These are phyloP conservation scores for Tethya wilhelma DNA, from an alignment of 37 sponge, comb jelly and placozoan genomes.

Conservation along the genomic window DNA sequence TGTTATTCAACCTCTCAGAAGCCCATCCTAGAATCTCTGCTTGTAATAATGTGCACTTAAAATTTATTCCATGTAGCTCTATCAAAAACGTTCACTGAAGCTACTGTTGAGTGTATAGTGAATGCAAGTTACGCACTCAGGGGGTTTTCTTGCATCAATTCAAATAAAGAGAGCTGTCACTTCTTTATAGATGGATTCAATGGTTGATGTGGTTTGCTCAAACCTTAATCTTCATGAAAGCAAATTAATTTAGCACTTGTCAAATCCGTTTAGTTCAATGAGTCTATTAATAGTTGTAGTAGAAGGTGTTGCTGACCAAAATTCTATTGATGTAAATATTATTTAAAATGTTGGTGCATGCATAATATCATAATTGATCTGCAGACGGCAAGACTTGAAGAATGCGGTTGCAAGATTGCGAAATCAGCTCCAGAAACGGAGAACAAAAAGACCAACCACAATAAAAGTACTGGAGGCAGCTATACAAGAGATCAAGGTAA, in stretches of 20 bases:
- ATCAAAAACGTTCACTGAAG: too few species aligned
- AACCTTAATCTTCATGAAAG: too few species aligned
- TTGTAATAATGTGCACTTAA: too few species aligned
- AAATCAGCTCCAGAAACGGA: conserved; percentile 42
- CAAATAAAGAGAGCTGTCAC: too few species aligned
- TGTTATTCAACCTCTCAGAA: too few species aligned
- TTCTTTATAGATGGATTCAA: too few species aligned
- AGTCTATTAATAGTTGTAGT: background rate
- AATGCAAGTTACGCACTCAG: too few species aligned
- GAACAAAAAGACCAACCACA: conserved; percentile 38
- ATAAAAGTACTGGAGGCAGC: conserved; percentile 48
- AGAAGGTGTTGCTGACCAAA: background rate
- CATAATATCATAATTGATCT: background rate
- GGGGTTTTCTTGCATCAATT: too few species aligned
- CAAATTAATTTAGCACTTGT: background rate
- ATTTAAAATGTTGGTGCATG: background rate
- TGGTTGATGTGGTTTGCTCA: too few species aligned
- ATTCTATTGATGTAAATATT: background rate
- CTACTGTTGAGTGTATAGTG: too few species aligned
- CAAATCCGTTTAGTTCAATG: background rate
- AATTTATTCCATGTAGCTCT: too few species aligned
- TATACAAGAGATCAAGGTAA: conserved; percentile 48
- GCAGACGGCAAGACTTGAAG: conserved; percentile 49
- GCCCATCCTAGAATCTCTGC: too few species aligned
- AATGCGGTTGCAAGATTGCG: conserved; percentile 30